phyloP scores from a whole-genome alignment of 2,797 vertebrate species.

The Semaprochilodus insignis region DNA sequence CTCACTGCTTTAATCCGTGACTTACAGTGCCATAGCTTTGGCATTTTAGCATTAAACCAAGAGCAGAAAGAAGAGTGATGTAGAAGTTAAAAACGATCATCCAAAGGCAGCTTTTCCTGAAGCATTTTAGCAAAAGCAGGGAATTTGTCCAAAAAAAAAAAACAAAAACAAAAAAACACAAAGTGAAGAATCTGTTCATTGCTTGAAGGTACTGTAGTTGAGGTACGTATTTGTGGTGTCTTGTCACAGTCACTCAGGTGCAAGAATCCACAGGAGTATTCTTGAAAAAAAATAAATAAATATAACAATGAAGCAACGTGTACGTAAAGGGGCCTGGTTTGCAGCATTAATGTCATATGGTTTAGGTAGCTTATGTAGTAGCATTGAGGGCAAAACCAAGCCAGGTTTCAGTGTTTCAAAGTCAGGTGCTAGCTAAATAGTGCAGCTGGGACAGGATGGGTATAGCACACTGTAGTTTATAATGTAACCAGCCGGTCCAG shows the following conservation, averaged over 20 bases:
- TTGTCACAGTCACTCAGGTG: neutral
- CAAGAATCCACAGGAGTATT: neutral
- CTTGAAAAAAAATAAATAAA: neutral
- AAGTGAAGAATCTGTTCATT: neutral
- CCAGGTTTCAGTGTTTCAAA: conserved; percentile 15
- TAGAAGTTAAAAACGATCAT: conserved; percentile 35
- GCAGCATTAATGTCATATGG: neutral
- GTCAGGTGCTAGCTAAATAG: conserved; percentile 26
- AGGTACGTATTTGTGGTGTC: neutral
- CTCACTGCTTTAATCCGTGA: conserved; percentile 12
- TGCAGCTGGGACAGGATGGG: neutral
- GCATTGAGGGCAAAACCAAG: neutral
- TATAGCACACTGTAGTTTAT: neutral
- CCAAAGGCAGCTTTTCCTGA: conserved; percentile 44
- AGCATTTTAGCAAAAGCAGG: conserved; percentile 21
- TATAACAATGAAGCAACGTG: neutral
- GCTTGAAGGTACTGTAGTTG: conserved; percentile 18
- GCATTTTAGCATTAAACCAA: conserved; percentile 64
- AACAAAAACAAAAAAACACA: no score
- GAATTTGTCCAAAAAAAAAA: neutral
- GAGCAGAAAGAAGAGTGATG: conserved; percentile 42
- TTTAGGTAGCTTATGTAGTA: neutral
- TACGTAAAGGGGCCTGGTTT: neutral
- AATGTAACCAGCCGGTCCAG: neutral
- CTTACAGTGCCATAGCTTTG: neutral